These are phyloP conservation scores for Nyctibius bracteatus DNA, from an alignment of 2,113 vertebrate species.

Conservation along the genomic window DNA sequence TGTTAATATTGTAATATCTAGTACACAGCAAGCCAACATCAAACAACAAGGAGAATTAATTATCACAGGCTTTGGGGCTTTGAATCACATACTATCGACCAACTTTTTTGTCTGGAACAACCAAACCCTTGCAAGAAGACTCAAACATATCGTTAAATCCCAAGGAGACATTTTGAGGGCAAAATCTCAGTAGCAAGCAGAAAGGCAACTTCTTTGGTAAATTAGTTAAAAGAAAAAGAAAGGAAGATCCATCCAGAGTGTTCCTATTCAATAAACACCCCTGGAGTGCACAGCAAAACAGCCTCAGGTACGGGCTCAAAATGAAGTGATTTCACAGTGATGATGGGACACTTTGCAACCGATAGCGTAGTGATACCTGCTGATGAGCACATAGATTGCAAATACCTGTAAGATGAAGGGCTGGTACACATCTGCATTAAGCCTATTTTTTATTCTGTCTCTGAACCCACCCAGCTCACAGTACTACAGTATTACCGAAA, in stretches of 20 bases:
- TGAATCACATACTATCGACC: neutral
- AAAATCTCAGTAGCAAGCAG: neutral
- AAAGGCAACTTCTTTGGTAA: neutral
- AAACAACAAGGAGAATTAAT: constrained; percentile 21
- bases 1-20: neutral
- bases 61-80: neutral
- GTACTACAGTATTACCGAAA: accelerated
- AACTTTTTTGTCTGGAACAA: neutral
- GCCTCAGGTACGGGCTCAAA: neutral
- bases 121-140: neutral
- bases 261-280: neutral
- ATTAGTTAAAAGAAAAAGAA: neutral
- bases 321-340: accelerated
- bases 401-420: neutral
- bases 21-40: neutral
- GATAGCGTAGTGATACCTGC: neutral
- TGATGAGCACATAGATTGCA: neutral
- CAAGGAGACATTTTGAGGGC: neutral
- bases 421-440: neutral
- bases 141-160: neutral
- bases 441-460: neutral
- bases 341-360: neutral
- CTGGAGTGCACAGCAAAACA: neutral
- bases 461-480: neutral
- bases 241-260: neutral